Evolutionary conservation across 2,797 vertebrate genomes (phyloP).

Genomic region (Sebastes taczanowskii): DNA sequence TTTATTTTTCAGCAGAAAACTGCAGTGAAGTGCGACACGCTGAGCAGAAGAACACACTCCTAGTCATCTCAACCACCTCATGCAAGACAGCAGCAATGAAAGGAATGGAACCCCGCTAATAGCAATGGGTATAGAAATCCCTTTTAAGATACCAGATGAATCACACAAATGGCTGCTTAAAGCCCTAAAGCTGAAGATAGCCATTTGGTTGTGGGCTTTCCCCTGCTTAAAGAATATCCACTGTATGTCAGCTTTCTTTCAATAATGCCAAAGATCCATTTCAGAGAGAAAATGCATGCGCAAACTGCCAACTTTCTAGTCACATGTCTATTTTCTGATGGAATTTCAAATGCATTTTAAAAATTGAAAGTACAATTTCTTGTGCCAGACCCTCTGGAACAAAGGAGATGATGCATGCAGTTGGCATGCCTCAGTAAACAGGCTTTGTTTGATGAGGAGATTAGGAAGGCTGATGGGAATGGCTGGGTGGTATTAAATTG

Average conservation of each 20-base stretch:
- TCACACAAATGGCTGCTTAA: neutral
- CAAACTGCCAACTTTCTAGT: neutral
- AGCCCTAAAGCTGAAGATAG: neutral
- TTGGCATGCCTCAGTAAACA: neutral
- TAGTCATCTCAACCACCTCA: constrained; percentile 12
- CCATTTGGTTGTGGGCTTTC: neutral
- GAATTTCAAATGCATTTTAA: constrained; percentile 1
- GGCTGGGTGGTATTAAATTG: neutral
- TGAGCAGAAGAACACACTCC: constrained; percentile 23
- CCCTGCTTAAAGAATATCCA: neutral
- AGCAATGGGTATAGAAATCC: neutral
- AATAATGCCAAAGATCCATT: neutral
- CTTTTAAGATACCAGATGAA: constrained; percentile 3
- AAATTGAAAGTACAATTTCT: neutral
- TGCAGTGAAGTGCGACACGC: constrained; percentile 24
- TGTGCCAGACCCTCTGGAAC: neutral
- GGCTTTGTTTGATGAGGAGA: constrained; percentile 6
- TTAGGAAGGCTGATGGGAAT: neutral
- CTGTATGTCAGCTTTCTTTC: neutral
- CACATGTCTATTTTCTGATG: neutral
- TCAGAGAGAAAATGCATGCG: neutral
- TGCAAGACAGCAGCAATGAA: constrained; percentile 30
- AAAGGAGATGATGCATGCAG: neutral
- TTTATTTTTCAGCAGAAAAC: constrained; percentile 20
- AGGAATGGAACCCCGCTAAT: neutral